phyloP scores from a whole-genome alignment of 2,888 invertebrate genomes.

The Vanessa cardui region DNA sequence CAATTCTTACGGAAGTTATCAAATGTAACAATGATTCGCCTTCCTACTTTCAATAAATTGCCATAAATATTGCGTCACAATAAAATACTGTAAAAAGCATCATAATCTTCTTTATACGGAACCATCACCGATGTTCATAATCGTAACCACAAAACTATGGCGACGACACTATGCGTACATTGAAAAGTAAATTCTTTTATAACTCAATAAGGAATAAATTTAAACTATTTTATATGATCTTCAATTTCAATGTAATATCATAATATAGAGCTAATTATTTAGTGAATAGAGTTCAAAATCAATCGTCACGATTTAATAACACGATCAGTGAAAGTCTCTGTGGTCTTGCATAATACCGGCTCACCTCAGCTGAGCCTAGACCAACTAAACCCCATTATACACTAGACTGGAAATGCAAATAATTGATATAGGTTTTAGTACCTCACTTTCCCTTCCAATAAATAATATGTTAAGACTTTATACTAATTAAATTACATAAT shows the following conservation, averaged over 20 bases:
- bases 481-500: too few relatives aligned
- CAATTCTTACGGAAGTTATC: too few relatives aligned
- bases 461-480: too few relatives aligned
- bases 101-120: slow-evolving; percentile 7
- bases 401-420: slow-evolving; percentile 4
- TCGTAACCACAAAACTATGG: background rate
- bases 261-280: background rate
- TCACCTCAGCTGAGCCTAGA: slow-evolving; percentile 59
- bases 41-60: slow-evolving; percentile 1
- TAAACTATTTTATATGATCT: slow-evolving; percentile 1
- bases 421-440: background rate
- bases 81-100: background rate
- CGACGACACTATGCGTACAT: background rate
- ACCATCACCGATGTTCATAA: background rate
- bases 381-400: slow-evolving; percentile 17
- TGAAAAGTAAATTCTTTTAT: slow-evolving; percentile 18
- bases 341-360: slow-evolving; percentile 65
- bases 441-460: background rate
- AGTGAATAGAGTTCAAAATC: background rate
- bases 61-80: background rate
- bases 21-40: background rate
- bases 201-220: background rate
- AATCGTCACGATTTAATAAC: slow-evolving; percentile 17
- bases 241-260: background rate
- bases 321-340: slow-evolving; percentile 71